A percentile compares a stretch with the other conserved stretches of the same genome.
Evolutionary conservation across 2,113 vertebrate species (phyloP).

Genomic region (Sander vitreus): DNA sequence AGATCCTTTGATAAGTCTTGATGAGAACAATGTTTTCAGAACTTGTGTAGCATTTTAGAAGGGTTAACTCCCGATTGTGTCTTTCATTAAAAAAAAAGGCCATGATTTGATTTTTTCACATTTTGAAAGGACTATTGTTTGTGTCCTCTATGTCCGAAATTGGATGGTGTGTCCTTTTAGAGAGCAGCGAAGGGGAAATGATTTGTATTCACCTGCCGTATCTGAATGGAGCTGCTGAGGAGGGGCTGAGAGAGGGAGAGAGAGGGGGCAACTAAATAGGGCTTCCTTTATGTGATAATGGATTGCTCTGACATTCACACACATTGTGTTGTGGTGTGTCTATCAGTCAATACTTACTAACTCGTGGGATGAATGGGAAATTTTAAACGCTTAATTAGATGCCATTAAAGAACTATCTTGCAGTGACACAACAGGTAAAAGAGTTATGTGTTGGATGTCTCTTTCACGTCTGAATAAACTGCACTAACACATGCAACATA

Average conservation of each 20-base stretch:
- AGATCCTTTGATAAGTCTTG: neutral
- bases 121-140: conserved; percentile 84
- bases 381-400: conserved; percentile 41
- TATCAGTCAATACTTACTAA: conserved; percentile 66
- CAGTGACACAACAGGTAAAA: conserved; percentile 42
- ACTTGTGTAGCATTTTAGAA: conserved; percentile 37
- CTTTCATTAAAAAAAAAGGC: conserved; percentile 53
- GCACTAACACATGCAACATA: conserved; percentile 17
- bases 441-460: conserved; percentile 1
- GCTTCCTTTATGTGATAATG: conserved; percentile 79
- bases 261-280: conserved; percentile 63
- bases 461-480: neutral
- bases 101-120: conserved; percentile 83
- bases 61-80: conserved; percentile 55
- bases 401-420: conserved; percentile 29
- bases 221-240: conserved; percentile 77
- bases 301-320: conserved; percentile 76
- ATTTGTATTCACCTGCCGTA: conserved; percentile 86
- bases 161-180: conserved; percentile 80
- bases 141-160: conserved; percentile 74
- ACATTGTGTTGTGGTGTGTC: conserved; percentile 67
- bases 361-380: conserved; percentile 48
- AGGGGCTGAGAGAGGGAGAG: conserved; percentile 55
- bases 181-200: conserved; percentile 80
- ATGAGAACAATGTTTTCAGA: neutral